Conservation (phyloP, 2,888 invertebrate species). For the Isotomurus palustris region DNA sequence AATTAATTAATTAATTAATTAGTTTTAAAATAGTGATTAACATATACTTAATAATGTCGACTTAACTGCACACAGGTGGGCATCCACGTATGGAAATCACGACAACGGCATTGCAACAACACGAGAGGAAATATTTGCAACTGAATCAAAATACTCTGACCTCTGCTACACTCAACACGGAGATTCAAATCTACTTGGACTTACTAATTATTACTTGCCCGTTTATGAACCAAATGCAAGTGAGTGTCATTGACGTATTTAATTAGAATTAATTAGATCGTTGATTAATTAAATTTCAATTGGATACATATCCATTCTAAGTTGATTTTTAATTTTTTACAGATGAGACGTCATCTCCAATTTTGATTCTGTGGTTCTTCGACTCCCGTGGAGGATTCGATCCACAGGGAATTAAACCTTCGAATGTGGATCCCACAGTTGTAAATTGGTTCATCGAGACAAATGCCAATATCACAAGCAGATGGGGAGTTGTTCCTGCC, state of each 20-base stretch:
- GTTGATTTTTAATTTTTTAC: too few relatives aligned
- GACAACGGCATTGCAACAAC: slow-evolving; percentile 22
- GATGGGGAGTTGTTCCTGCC: slow-evolving; percentile 22
- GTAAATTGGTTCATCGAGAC: slow-evolving; percentile 18
- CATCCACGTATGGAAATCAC: slow-evolving; percentile 27
- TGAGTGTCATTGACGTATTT: too few relatives aligned
- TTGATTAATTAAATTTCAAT: too few relatives aligned
- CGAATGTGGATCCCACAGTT: slow-evolving; percentile 15
- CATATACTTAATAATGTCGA: background rate
- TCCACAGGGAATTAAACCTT: slow-evolving; percentile 14
- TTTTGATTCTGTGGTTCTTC: slow-evolving; percentile 28
- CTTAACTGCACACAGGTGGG: slow-evolving; percentile 22
- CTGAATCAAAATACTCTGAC: slow-evolving; percentile 18
- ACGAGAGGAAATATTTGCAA: slow-evolving; percentile 17
- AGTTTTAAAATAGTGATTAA: background rate
- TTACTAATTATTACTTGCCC: slow-evolving; percentile 23
- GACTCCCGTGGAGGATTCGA: slow-evolving; percentile 28
- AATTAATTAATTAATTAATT: background rate
- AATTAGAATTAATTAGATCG: too few relatives aligned
- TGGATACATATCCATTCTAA: too few relatives aligned
- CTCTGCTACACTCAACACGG: slow-evolving; percentile 16
- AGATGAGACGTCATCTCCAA: slow-evolving; percentile 11
- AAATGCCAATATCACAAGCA: slow-evolving; percentile 3
- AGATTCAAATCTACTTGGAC: slow-evolving; percentile 2
- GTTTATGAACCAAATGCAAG: slow-evolving; percentile 5